Evolutionary conservation across 2,113 vertebrate genomes (phyloP), one percentile per base, ranked within the genome.

Genomic region (Cryptotis parvus): DNA sequence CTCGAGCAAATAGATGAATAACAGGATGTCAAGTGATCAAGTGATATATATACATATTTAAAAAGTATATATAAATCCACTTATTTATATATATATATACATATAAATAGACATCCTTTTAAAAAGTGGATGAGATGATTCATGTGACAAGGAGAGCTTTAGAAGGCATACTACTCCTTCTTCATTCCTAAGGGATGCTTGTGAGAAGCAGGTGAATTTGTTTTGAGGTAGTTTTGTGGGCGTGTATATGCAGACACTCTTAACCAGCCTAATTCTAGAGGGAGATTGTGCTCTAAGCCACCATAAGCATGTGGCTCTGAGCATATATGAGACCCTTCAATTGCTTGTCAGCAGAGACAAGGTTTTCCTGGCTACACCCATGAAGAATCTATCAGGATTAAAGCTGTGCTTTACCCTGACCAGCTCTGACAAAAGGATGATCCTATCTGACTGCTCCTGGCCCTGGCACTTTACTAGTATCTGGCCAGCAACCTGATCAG

Each of bases 231-330:
- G 77, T 18, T 63, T 35, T 49, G 65, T 37, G 45, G 18, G 24
- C 12, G 8, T 37, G 7, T 73, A 41, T 24, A 39, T 35, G 6
- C 52, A 35, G 9, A 55, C 29, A 78, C 31, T 55, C 68, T 41
- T 31, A 52, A 31, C 78, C 2, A 2, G 33, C 29, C 55, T 22
- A 31, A 69, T 10, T 93, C 88, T 26, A 84, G 37, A 33, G 29
- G 29, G 27, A 83, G 55, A 52, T 3, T 66, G 8, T 58, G 31
- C 7, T 83, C 52, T 81, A 29, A 2, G 33, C 52, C 39, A 31
- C 68, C 43, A 41, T 35, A 27, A 90, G 26, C 68, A 41, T 72
- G 11, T 83, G 37, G 27, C 78, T 88, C 79, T 78, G 41, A 90
- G 70, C 26, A 89, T 81, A 11, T 35, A 2, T 49, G 58, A 45